Evolutionary conservation across 1,140 invertebrate species (phyloP), one percentile per base, ranked within the genome.

Genomic region (Drosophila littoralis): DNA sequence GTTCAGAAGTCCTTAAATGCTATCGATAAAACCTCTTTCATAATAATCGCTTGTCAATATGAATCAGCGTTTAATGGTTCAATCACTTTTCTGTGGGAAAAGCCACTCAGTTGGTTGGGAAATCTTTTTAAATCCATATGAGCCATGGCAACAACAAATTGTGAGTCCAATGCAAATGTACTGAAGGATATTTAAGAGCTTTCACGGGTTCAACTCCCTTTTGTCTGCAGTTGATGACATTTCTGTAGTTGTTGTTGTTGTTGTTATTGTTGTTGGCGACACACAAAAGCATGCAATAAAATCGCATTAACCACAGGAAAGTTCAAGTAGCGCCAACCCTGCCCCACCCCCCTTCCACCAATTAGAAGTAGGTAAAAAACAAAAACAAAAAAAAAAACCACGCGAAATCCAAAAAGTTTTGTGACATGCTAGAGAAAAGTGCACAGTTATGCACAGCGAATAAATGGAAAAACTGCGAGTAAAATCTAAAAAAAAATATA

Each of bases 251-350:
- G 35, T 50, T 71, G 35, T 38, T 54, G 33, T 43, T 43, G 6
- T 45, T 22, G 38, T 57, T 48, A 43, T 63, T 70, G 48, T 63
- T 68, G 63, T 42, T 66, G 8, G 55, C 35, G 43, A 64, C 81
- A 38, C 64, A 43, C 46, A 71, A 76, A 82, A 85, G 79, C 82
- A 85, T 85, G 82, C 82, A 88, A 88, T 82, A 50, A 81, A 84
- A 85, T 85, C 77, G 81, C 77, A 84, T 84, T 84, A 84, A 58
- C 77, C 68, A 69, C 68, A 63, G 51, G 9, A 54, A 66, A 63
- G 43, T 33, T 81, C 43, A 76, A 80, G 60, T 65, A 66, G 36
- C 55, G 15, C 0, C 42, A 45, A 45, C 6, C 69, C 54, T 52
- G 46, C 48, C 50, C 6, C 17, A 45, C 52, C 33, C 43, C 33